These are phyloP conservation scores for Acromyrmex echinatior DNA, from an alignment of 1,140 invertebrate genomes.

Conservation along the genomic window DNA sequence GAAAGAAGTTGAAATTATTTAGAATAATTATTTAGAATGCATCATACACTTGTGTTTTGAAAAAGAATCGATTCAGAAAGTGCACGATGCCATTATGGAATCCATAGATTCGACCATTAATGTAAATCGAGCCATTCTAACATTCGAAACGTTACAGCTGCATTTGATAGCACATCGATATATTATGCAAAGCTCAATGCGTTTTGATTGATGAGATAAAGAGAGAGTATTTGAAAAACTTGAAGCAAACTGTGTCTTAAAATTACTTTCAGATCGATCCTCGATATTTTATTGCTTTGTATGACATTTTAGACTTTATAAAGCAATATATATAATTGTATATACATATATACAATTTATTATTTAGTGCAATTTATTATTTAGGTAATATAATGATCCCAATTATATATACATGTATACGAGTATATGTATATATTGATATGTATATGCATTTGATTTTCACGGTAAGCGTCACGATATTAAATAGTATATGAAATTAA, in stretches of 20 bases:
- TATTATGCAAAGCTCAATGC: slow-evolving; percentile 19
- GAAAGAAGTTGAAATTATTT: background rate
- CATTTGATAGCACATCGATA: background rate
- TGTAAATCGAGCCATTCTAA: slow-evolving; percentile 17
- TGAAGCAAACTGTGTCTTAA: background rate
- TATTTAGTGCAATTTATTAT: too few relatives aligned
- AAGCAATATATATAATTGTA: background rate
- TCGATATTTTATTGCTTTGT: background rate
- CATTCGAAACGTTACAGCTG: slow-evolving; percentile 7
- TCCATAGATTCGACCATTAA: background rate
- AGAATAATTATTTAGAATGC: too few relatives aligned
- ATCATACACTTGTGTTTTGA: background rate
- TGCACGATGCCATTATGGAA: background rate
- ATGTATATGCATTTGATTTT: too few relatives aligned
- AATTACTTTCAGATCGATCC: background rate
- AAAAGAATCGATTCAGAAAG: background rate
- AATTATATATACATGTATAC: too few relatives aligned
- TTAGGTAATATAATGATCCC: too few relatives aligned
- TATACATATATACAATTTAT: too few relatives aligned
- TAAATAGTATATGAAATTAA: background rate
- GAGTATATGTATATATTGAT: too few relatives aligned
- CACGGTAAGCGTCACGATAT: too few relatives aligned
- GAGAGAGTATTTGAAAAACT: background rate
- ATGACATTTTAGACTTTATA: background rate
- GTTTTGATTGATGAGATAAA: slow-evolving; percentile 6